Base-by-base conservation (phyloP, 2,888 invertebrate genomes). In the Monoplex corrugatus region DNA sequence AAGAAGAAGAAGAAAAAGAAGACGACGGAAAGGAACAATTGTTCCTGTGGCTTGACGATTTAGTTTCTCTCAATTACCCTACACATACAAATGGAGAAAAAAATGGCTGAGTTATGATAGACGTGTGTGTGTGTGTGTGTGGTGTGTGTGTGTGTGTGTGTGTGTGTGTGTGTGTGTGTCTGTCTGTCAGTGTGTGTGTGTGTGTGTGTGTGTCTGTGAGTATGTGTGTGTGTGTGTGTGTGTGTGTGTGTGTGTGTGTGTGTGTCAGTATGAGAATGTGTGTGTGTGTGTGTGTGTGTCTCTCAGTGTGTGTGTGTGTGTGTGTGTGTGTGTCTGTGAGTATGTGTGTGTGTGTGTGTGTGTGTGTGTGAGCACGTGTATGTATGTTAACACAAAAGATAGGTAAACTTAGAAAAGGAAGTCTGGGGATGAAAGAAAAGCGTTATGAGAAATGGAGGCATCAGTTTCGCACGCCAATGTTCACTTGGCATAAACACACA, bases 151-250 rank as follows among this genome's bases (percentile, higher is more conserved):
- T 13, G 8, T 50, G 50, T 8, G 50, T 8, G n/a, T 13, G 75
- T 13, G 32, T 8, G 75, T 8, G 75, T 13, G 28, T n/a, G 16
- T 8, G 40, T 19, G 8, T 32, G 6, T 32, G n/a, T 43, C 35
- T 82, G 82, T 82, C n/a, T 82, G 82, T 45, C n/a, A 40, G 82
- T 43, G 82, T 82, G 43, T 82, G 45, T 43, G 45, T 43, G 44
- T 82, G 82, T 82, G 82, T 82, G 82, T 72, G 72, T 72, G 72
- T 72, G 72, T 72, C 35, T 72, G 72, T 72, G 72, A 35, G 72
- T 72, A 35, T 68, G 63, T 68, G 63, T 68, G 63, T 68, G 63
- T 68, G 63, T 68, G 63, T 68, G 63, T 68, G 63, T 68, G 63
- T 68, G 63, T 68, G 63, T 68, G 63, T 68, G 63, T 68, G 63